Conservation (phyloP, 2,113 vertebrate species). For the Varanus komodoensis region DNA sequence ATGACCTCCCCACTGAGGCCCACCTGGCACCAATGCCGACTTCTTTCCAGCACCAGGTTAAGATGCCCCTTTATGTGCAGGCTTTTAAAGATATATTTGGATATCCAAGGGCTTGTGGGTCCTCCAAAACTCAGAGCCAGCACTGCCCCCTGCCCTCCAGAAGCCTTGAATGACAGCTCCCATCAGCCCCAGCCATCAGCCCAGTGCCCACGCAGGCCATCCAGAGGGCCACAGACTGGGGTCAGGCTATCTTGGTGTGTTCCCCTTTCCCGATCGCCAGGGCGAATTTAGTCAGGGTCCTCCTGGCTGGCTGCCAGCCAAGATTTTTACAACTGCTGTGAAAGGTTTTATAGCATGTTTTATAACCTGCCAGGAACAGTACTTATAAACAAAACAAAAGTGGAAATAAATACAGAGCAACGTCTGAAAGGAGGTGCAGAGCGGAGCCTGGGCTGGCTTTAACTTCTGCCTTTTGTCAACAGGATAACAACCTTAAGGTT, state of each 20-base stretch:
- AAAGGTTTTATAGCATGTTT: conserved; percentile 48
- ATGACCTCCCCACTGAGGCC: too few species aligned
- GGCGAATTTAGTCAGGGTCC: neutral
- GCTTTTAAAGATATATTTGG: too few species aligned
- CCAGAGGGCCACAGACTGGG: too few species aligned
- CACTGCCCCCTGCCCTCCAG: too few species aligned
- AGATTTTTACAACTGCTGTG: conserved; percentile 29
- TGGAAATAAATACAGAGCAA: conserved; percentile 41
- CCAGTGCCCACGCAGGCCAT: too few species aligned
- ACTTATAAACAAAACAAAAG: conserved; percentile 50
- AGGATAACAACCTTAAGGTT: conserved; percentile 26
- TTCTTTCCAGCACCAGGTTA: too few species aligned
- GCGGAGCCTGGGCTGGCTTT: conserved; percentile 17
- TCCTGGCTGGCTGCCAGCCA: conserved; percentile 13
- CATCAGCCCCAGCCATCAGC: too few species aligned
- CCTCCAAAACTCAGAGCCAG: too few species aligned
- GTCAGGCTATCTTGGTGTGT: neutral
- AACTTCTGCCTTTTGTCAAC: conserved; percentile 42
- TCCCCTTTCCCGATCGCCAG: neutral
- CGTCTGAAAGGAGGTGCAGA: conserved; percentile 18
- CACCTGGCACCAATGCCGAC: too few species aligned
- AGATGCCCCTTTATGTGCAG: too few species aligned
- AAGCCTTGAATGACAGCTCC: too few species aligned
- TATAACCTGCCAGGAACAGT: conserved; percentile 46
- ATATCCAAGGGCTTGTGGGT: too few species aligned